Evolutionary conservation across 2,888 invertebrate species (phyloP).

Genomic region (Oxystoma pomonae): DNA sequence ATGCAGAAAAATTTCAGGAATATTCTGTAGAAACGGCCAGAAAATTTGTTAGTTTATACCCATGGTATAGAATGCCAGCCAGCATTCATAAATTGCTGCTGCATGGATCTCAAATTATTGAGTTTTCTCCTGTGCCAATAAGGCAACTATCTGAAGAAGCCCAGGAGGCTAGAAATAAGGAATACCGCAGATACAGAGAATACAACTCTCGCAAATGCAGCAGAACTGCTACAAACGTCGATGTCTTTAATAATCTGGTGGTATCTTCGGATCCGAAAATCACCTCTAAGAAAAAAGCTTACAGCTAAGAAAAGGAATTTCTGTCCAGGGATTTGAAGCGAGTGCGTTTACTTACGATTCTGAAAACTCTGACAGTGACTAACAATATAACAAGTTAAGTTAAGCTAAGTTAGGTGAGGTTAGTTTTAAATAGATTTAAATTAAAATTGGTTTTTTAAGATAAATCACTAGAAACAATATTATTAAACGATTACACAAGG

Average conservation of each 20-base stretch:
- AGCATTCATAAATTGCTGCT: slow-evolving; percentile 9
- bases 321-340: too few relatives aligned
- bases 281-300: too few relatives aligned
- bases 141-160: slow-evolving; percentile 9
- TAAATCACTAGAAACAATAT: too few relatives aligned
- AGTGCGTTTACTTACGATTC: too few relatives aligned
- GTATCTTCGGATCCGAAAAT: too few relatives aligned
- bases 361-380: too few relatives aligned
- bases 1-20: not conserved
- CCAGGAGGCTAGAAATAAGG: slow-evolving; percentile 11
- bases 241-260: slow-evolving; percentile 2
- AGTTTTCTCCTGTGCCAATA: slow-evolving; percentile 6
- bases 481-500: too few relatives aligned
- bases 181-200: slow-evolving; percentile 8
- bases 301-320: too few relatives aligned
- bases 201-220: slow-evolving; percentile 2
- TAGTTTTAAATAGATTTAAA: too few relatives aligned
- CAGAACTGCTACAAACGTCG: slow-evolving; percentile 6
- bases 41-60: not conserved
- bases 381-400: too few relatives aligned
- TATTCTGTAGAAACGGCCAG: slow-evolving; percentile 6
- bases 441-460: too few relatives aligned
- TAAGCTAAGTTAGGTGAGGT: too few relatives aligned
- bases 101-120: slow-evolving; percentile 3
- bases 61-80: slow-evolving; percentile 9